Conservation (phyloP, 2,113 vertebrate species). For the Cavia porcellus region DNA sequence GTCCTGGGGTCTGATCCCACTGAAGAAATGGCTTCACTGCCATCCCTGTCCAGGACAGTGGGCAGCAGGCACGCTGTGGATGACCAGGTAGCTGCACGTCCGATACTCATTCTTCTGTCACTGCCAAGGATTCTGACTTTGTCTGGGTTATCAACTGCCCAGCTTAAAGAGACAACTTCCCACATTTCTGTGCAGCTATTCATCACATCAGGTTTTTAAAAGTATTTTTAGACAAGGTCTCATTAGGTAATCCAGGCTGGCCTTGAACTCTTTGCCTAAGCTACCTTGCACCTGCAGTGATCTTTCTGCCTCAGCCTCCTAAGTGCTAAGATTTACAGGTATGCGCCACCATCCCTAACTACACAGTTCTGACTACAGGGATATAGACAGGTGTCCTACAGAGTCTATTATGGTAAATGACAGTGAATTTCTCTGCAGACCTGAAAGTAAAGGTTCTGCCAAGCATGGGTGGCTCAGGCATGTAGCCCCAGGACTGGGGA, state of each 20-base stretch:
- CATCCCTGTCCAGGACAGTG: neutral
- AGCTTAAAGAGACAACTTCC: neutral
- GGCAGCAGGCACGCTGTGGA: neutral
- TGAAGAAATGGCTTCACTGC: neutral
- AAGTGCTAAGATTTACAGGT: neutral
- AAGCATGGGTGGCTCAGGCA: neutral
- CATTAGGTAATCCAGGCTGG: neutral
- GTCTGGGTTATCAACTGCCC: neutral
- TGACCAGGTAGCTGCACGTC: neutral
- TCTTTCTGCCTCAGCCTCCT: neutral
- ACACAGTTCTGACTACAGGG: neutral
- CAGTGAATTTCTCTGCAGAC: neutral
- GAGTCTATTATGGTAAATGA: neutral
- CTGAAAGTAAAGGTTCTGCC: neutral
- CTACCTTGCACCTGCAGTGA: neutral
- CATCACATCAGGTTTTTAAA: neutral
- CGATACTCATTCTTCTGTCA: neutral
- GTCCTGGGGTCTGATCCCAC: neutral
- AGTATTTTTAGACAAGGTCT: neutral
- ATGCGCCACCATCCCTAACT: neutral
- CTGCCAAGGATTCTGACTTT: neutral
- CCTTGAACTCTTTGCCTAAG: neutral
- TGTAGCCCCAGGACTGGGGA: neutral
- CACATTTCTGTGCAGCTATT: neutral
- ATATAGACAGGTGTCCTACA: neutral